Evolutionary conservation across 2,888 invertebrate species (phyloP), one percentile per base, ranked within the genome.

Genomic region (Ophion obscuratus): DNA sequence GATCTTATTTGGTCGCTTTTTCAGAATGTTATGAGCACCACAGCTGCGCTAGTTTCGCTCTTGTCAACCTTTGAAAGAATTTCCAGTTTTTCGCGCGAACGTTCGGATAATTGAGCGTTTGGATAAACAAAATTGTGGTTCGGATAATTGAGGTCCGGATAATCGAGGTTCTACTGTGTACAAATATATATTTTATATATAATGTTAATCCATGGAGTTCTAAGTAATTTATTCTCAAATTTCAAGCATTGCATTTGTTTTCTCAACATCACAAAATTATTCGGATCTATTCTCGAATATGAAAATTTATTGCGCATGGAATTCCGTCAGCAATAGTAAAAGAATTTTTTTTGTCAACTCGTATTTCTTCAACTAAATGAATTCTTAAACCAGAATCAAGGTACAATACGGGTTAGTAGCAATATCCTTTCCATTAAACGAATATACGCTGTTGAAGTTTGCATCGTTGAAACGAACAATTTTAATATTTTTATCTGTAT

Each of bases 371-470:
- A 27, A 20, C 36, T 31, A 10, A 77, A 11, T 53, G 20, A 53
- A 67, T 59, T n/a, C 24, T 70, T 14, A 10, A 68, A 70, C 17
- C 44, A 68, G 68, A 78, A 31, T 80, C 62, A 62, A 61, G 74
- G 40, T 62, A 24, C 20, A 44, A 47, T 24, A 36, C 11, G 40
- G 66, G 66, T 36, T 11, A 47, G 53, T 44, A 64, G 57, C 40
- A 36, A 80, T 53, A n/a, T 73, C 20, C 27, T 64, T 62, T n/a
- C 57, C 62, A 80, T 71, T 61, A 20, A 44, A 24, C 64, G 9
- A 14, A 24, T 64, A 17, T 53, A 53, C 53, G 53, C 14, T 17
- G 53, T 53, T 17, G 14, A 53, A 53, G 53, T 53, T 53, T 53
- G 53, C 53, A 53, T 53, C 53, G 53, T 53, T 53, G 53, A 53